A percentile compares a stretch with the other conserved stretches of the same genome.
These are phyloP conservation scores for Endomychus coccineus DNA, from an alignment of 2,888 invertebrate species.

Conservation along the genomic window DNA sequence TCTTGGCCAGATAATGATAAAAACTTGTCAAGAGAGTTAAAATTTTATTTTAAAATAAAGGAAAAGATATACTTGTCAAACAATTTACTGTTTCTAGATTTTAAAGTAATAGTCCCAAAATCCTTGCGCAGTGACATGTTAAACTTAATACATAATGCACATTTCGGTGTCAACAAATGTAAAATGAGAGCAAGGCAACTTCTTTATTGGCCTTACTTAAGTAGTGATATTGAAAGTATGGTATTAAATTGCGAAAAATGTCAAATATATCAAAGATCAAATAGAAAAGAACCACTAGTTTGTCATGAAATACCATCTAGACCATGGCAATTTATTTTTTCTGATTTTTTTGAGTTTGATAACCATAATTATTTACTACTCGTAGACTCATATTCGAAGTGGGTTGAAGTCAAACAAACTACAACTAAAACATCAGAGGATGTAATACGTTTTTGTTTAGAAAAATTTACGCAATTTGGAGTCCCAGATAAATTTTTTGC, in stretches of 20 bases:
- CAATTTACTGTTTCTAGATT: conserved; percentile 11
- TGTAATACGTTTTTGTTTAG: conserved; percentile 7
- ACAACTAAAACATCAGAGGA: conserved; percentile 1
- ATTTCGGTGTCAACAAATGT: conserved; percentile 9
- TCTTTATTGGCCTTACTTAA: conserved; percentile 7
- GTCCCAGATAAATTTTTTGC: conserved; percentile 3
- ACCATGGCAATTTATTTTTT: conserved; percentile 11
- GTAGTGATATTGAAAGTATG: conserved; percentile 1
- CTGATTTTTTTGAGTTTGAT: conserved; percentile 1
- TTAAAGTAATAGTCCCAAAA: conserved; percentile 12
- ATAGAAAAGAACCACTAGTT: conserved; percentile 5
- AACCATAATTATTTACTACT: neutral
- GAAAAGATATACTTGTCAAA: conserved; percentile 9
- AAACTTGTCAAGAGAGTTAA: conserved; percentile 4
- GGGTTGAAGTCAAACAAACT: neutral
- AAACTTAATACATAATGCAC: conserved; percentile 7
- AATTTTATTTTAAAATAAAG: conserved; percentile 10
- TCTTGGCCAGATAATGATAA: conserved; percentile 13
- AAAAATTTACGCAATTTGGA: conserved; percentile 7
- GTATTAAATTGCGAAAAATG: conserved; percentile 9
- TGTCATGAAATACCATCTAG: conserved; percentile 7
- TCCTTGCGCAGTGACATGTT: conserved; percentile 10
- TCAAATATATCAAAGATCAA: conserved; percentile 4
- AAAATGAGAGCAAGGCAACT: conserved; percentile 2
- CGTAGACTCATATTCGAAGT: conserved; percentile 5